Evolutionary conservation across 2,113 vertebrate genomes (phyloP), one percentile per base, ranked within the genome.

Genomic region (Phrynosoma blainvillii): DNA sequence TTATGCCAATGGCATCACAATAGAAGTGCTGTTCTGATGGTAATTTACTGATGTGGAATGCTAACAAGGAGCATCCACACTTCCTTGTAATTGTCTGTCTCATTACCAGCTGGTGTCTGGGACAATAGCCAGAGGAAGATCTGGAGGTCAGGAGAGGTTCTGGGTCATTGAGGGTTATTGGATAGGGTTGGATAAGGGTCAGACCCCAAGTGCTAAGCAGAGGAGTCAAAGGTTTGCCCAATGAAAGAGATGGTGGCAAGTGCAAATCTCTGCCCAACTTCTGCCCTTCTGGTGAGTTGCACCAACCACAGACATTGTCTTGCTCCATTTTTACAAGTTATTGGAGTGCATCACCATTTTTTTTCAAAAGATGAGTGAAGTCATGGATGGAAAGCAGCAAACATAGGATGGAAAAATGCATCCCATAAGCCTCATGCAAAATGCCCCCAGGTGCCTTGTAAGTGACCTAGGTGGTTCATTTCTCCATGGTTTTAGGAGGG

Each of bases 301-400:
- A 47, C 0, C 0, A 21, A 27, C 59, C 13, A 36, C 4, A 9
- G 3, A 7, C 59, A 14, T 0, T 0, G 1, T 52, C 1, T 0
- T 42, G 56, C 56, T 56, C 2, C 36, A 10, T 30, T 73, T 30
- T 0, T 2, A 36, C 36, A 36, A 36, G 36, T 36, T 36, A 1
- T 13, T 77, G 52, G 13, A 42, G 40, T 47, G 59, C 13, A 18
- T 21, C 0, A 62, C 18, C 9, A 3, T 62, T 0, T 73, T n/a
- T 82, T 27, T 47, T 18, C 30, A 14, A 71, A 62, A 27, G 40
- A 11, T n/a, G 40, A 59, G 27, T 66, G 30, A 75, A 27, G 6
- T 88, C 79, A 32, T 47, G 47, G 47, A 32, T 47, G 47, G 47
- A 47, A 47, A 47, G 47, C 47, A 47, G 5, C 47, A 47, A 47